phyloP scores from a whole-genome alignment of 1,140 invertebrate genomes.

The Drosophila sechellia region DNA sequence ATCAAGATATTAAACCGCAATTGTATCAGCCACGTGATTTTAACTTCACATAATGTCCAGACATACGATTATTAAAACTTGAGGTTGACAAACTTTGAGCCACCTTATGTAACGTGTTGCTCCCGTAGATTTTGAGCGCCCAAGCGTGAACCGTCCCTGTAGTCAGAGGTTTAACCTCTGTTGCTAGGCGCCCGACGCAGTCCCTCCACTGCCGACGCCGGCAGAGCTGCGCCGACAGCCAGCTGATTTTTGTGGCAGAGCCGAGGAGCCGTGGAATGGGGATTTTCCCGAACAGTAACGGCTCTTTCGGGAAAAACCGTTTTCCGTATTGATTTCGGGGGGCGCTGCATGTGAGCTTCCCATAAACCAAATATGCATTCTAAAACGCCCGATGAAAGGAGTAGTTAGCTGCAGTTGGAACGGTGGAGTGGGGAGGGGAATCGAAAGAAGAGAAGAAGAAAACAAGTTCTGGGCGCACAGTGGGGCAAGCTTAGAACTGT shows the following conservation, averaged over 20 bases:
- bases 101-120: neutral
- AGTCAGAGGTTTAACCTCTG: conserved; percentile 31
- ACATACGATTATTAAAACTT: neutral
- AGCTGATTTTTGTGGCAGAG: conserved; percentile 42
- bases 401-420: neutral
- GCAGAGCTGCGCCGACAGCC: conserved; percentile 32
- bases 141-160: conserved; percentile 23
- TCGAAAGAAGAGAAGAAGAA: conserved; percentile 1
- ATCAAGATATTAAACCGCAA: no score
- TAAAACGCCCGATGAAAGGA: conserved; percentile 13
- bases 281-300: conserved; percentile 53
- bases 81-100: neutral
- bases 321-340: conserved; percentile 58
- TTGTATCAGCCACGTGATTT: no score
- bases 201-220: conserved; percentile 23
- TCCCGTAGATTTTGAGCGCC: neutral
- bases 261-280: conserved; percentile 2
- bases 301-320: conserved; percentile 43
- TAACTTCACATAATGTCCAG: no score
- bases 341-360: conserved; percentile 24
- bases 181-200: conserved; percentile 42
- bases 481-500: conserved; percentile 16
- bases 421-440: neutral
- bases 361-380: conserved; percentile 39
- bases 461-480: conserved; percentile 43